Base-by-base conservation (phyloP, 2,113 vertebrate genomes). In the Lepisosteus osseus region DNA sequence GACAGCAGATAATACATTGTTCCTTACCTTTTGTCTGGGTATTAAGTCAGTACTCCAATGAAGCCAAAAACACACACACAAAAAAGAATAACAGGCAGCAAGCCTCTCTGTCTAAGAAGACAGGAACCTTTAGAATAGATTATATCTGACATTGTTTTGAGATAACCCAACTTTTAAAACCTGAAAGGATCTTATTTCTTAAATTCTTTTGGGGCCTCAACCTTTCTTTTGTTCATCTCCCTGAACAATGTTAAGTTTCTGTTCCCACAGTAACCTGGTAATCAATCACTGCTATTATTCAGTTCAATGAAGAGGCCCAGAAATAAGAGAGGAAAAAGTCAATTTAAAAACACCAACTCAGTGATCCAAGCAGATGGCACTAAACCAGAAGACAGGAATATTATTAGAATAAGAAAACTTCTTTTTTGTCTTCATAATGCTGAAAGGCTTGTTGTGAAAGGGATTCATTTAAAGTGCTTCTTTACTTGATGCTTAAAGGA, bases 111-210 rank as follows among this genome's bases (percentile, higher is more conserved):
- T n/a, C 13, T 59, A 59, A 59, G 11, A 59, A 59, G 57, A 59
- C 1, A 59, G 14, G 57, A 59, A 59, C 14, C 5, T 59, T n/a
- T 13, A n/a, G 5, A 59, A 59, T 13, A n/a, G n/a, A 59, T 15
- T 59, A 59, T n/a, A 59, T 59, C 14, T 7, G 57, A 59, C 57
- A 59, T 4, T 59, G 57, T 13, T n/a, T 15, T 59, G 14, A 15
- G 14, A n/a, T 2, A 6, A 59, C 14, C 13, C 14, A 59, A n/a
- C 57, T 59, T n/a, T 3, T 13, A 13, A n/a, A 59, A 59, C 14
- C 57, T 59, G 9, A 59, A 59, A 59, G 57, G 57, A 59, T 59
- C 57, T 59, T 59, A 59, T 59, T 13, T 59, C 57, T n/a, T 11
- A 2, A n/a, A 15, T 8, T 59, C 57, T 59, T 59, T 59, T 59